These are phyloP conservation scores for Diploscapter pachys DNA, from an alignment of 1,140 invertebrate species.

Conservation along the genomic window DNA sequence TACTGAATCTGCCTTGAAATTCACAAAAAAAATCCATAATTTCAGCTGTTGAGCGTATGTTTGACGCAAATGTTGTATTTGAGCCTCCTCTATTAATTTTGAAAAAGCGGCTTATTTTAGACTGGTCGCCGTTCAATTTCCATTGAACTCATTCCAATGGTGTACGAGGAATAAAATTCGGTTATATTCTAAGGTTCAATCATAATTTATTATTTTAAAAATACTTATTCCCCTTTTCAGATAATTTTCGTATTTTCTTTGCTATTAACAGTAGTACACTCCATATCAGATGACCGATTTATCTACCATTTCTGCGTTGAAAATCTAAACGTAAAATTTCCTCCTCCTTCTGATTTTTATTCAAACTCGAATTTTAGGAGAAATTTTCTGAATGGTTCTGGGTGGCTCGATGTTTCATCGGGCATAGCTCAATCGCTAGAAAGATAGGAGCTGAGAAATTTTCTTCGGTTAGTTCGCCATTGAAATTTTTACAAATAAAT, in stretches of 20 bases:
- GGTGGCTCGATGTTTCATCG: conserved; percentile 39
- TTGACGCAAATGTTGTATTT: background rate
- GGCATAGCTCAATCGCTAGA: conserved; percentile 19
- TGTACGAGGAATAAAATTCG: background rate
- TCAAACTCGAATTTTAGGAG: too few species aligned
- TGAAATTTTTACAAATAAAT: background rate
- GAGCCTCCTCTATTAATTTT: conserved; percentile 1
- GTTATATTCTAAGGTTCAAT: background rate
- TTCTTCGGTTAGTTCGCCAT: conserved; percentile 13
- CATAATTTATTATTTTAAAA: background rate
- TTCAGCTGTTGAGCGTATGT: background rate
- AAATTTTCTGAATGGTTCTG: conserved; percentile 22
- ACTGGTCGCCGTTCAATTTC: background rate
- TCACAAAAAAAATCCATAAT: background rate
- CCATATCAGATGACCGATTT: conserved; percentile 25
- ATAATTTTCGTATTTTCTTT: background rate
- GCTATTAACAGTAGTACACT: conserved; percentile 21
- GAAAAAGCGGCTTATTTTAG: background rate
- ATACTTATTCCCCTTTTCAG: background rate
- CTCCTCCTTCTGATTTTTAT: too few species aligned
- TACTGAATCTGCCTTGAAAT: background rate
- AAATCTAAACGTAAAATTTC: background rate
- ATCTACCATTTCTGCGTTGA: conserved; percentile 34
- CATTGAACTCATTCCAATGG: background rate
- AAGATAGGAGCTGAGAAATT: conserved; percentile 2